Evolutionary conservation across 2,113 vertebrate genomes (phyloP).

Genomic region (Ciconia stormi): DNA sequence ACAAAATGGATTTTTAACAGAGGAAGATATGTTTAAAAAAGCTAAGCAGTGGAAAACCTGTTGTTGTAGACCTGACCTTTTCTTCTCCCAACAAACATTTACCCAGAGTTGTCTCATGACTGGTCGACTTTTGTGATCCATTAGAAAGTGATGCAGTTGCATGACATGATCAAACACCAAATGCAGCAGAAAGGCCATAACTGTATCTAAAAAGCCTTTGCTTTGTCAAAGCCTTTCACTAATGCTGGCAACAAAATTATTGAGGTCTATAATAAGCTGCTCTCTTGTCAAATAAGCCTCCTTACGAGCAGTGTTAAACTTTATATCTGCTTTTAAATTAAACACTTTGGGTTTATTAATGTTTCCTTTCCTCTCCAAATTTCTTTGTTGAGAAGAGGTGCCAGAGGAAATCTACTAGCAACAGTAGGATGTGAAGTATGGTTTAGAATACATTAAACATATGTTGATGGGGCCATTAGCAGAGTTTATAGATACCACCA

Average conservation of each 20-base stretch:
- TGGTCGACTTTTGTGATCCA: constrained; percentile 1
- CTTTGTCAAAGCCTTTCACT: constrained; percentile 59
- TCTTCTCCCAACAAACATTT: constrained; percentile 24
- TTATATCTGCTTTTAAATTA: constrained; percentile 79
- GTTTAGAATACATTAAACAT: constrained; percentile 75
- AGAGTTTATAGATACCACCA: constrained; percentile 76
- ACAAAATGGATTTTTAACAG: neutral
- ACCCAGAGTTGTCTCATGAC: constrained; percentile 12
- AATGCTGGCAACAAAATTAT: constrained; percentile 82
- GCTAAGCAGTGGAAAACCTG: neutral
- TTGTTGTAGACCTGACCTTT: neutral
- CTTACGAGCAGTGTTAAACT: constrained; percentile 72
- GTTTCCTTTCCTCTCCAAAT: constrained; percentile 87
- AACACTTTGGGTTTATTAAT: constrained; percentile 78
- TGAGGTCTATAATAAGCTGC: constrained; percentile 67
- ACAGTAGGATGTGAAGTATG: constrained; percentile 79
- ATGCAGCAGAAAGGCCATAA: constrained; percentile 28
- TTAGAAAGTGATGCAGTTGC: constrained; percentile 41
- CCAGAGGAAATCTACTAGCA: constrained; percentile 76
- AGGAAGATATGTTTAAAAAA: neutral
- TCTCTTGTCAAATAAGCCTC: constrained; percentile 68
- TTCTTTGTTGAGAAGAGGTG: constrained; percentile 82
- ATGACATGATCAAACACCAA: constrained; percentile 30
- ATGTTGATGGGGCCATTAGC: constrained; percentile 76
- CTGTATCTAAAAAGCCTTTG: constrained; percentile 60